Percentiles rank a stretch among this genome's conserved stretches.
Conservation (phyloP, 2,113 vertebrate genomes). For the Catharus bicknelli region DNA sequence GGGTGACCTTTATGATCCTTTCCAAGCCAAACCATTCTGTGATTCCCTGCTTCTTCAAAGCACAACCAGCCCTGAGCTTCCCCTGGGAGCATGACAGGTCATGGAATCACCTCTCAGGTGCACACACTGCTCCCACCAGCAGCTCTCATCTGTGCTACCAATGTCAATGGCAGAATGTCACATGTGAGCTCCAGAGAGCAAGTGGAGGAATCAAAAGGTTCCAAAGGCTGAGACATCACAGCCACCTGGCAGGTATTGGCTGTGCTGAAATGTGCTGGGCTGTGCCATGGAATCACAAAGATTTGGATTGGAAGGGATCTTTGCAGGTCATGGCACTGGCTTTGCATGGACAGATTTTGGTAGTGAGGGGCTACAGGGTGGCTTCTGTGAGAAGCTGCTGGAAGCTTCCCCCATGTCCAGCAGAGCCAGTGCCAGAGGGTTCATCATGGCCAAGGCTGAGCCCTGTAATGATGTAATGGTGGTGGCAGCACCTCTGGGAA, state of each 20-base stretch:
- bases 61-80: neutral
- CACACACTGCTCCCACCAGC: neutral
- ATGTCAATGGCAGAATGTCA: neutral
- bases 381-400: neutral
- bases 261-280: neutral
- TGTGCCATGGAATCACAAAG: neutral
- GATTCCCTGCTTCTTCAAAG: neutral
- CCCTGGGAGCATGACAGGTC: neutral
- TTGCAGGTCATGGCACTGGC: neutral
- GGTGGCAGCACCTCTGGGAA: neutral
- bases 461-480: neutral
- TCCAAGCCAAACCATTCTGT: neutral
- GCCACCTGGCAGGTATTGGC: neutral
- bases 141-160: neutral
- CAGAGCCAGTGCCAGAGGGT: neutral
- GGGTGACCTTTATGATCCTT: neutral
- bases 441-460: neutral
- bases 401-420: neutral
- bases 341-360: neutral
- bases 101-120: neutral
- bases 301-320: neutral
- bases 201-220: neutral
- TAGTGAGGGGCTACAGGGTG: neutral
- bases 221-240: neutral
- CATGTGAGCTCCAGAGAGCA: neutral